Evolutionary conservation across 1,140 invertebrate species (phyloP).

Genomic region (Bilobella aurantiaca): DNA sequence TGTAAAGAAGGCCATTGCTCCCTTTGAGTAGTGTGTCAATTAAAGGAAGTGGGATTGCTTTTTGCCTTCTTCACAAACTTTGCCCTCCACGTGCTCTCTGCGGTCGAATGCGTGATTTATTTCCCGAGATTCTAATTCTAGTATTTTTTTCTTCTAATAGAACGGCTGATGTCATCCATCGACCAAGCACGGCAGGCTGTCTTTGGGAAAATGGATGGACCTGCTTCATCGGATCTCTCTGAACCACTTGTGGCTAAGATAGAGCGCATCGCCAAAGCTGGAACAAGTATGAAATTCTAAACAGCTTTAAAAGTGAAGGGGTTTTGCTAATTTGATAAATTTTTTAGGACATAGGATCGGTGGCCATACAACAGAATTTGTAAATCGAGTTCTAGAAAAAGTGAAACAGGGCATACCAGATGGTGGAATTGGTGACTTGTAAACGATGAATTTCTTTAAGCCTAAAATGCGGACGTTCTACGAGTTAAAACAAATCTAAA

Average conservation of each 20-base stretch:
- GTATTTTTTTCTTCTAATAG: conserved; percentile 42
- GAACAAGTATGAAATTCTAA: conserved; percentile 50
- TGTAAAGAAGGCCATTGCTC: no score
- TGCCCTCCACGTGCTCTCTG: no score
- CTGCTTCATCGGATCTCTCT: conserved; percentile 41
- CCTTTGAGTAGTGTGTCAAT: no score
- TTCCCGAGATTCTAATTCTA: background rate
- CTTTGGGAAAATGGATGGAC: conserved; percentile 46
- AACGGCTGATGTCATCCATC: conserved; percentile 55
- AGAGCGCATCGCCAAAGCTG: conserved; percentile 53
- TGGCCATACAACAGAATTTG: conserved; percentile 71
- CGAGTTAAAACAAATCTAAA: no score
- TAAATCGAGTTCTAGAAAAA: conserved; percentile 71
- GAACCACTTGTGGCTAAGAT: conserved; percentile 54
- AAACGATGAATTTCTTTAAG: no score
- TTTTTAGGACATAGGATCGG: conserved; percentile 59
- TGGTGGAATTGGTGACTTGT: conserved; percentile 55
- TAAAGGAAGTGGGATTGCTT: no score
- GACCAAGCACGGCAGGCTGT: conserved; percentile 54
- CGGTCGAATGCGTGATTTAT: no score
- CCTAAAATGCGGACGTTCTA: no score
- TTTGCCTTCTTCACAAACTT: no score
- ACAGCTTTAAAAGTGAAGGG: background rate
- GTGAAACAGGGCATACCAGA: conserved; percentile 54
- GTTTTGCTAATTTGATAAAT: background rate